Evolutionary conservation across 1,140 invertebrate genomes (phyloP), one percentile per base, ranked within the genome.

Genomic region (Orussus abietinus): DNA sequence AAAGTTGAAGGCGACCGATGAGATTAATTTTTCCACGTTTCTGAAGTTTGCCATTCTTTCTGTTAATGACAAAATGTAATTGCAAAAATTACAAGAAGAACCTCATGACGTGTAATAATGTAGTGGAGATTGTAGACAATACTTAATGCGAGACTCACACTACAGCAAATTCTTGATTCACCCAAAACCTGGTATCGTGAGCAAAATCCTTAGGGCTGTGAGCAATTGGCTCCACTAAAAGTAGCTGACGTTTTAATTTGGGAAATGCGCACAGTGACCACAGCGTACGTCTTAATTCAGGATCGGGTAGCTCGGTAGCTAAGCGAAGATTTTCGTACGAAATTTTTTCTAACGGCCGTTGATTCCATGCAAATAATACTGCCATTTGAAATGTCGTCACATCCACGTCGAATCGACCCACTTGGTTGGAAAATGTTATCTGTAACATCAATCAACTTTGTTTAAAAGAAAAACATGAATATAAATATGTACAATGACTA

Each of bases 371-470:
- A 76, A 98, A 98, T 12, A 99, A 75, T n/a, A 99, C 94, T 39
- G 94, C 93, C 93, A 98, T 97, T 85, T 99, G 97, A 72, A 98
- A 98, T 15, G 96, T 98, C 5, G 96, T 98, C 2, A 99, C 93
- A 69, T 99, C 97, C 44, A 99, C 76, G 75, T 99, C 97, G 75
- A 93, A 99, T 57, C 88, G 84, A 6, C 96, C 95, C 29, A 92
- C 83, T 60, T 87, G 82, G 73, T 96, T 98, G 2, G 83, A 80
- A 78, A 98, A 99, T 29, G 91, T 96, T 49, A 98, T 94, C 83
- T 87, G 64, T 43, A 75, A 69, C 35, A 47, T 25, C 31, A 53
- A 40, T 44, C 42, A 53, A 43, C 39, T 46, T 40, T 28, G 5
- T n/a, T 15, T 40, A 21, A 37, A 41, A 35, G 15, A 9, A 37